Conservation (phyloP, 1,140 invertebrate genomes). For the Bombus fervidus region DNA sequence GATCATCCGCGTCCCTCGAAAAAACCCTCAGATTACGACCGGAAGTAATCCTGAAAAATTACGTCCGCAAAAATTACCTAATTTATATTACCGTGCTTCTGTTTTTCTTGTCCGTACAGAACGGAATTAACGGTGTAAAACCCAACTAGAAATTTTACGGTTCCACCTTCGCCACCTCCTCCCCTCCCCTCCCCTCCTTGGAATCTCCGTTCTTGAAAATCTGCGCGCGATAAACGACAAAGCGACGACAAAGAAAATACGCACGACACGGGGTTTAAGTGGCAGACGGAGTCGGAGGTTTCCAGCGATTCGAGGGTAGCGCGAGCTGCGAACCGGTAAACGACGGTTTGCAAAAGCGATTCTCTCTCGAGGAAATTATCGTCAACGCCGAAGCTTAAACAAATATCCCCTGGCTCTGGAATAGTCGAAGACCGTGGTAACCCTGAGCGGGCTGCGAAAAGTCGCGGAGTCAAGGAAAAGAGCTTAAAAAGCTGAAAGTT, state of each 20-base stretch:
- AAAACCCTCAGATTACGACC: background rate
- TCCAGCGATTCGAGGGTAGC: background rate
- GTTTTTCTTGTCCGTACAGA: background rate
- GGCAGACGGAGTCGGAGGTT: background rate
- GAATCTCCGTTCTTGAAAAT: too few relatives aligned
- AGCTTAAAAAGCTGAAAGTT: constrained; percentile 32
- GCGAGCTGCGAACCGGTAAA: background rate
- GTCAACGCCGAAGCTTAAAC: constrained; percentile 13
- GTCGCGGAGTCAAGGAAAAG: background rate
- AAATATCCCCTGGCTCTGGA: constrained; percentile 19
- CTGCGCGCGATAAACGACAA: background rate
- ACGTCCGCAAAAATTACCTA: background rate
- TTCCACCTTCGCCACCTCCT: too few relatives aligned
- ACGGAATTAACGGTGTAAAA: background rate
- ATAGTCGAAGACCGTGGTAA: constrained; percentile 2
- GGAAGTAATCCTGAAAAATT: constrained; percentile 12
- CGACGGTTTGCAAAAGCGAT: constrained; percentile 5
- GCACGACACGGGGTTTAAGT: background rate
- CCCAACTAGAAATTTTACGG: background rate
- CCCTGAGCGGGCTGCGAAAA: constrained; percentile 4
- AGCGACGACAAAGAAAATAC: background rate
- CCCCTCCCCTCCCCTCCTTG: too few relatives aligned
- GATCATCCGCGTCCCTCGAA: background rate
- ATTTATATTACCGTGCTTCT: background rate
- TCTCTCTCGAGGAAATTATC: constrained; percentile 24